These are phyloP conservation scores for Ostrea denselamellosa DNA, from an alignment of 1,140 invertebrate species.

Conservation along the genomic window DNA sequence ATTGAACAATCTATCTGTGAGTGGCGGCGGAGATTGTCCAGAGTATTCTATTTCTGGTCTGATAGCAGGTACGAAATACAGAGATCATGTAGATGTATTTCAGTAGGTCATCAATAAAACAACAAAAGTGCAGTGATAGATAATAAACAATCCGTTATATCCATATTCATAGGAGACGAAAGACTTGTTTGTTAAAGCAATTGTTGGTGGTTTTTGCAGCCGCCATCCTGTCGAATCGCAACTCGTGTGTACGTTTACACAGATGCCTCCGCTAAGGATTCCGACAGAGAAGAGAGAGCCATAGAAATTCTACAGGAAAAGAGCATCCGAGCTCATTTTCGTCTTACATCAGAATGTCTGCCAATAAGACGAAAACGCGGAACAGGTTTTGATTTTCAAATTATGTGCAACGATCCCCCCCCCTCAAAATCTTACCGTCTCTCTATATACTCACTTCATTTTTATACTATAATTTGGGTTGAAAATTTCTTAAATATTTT, in stretches of 20 bases:
- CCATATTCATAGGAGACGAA: too few relatives aligned
- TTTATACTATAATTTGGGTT: too few relatives aligned
- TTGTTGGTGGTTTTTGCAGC: background rate
- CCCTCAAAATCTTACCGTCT: too few relatives aligned
- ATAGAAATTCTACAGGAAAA: background rate
- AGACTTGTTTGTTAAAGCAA: background rate
- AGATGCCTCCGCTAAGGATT: slow-evolving; percentile 2
- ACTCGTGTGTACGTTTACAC: slow-evolving; percentile 23
- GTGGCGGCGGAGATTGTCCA: slow-evolving; percentile 1
- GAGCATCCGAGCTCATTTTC: background rate
- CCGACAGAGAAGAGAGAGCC: background rate
- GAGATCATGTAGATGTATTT: too few relatives aligned
- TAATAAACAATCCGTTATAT: too few relatives aligned
- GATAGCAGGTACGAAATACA: background rate
- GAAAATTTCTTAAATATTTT: too few relatives aligned
- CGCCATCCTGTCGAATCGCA: background rate
- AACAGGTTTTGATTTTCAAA: background rate
- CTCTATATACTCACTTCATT: too few relatives aligned
- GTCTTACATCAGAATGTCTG: background rate
- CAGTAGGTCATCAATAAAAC: too few relatives aligned
- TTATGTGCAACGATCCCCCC: too few relatives aligned
- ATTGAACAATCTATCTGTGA: background rate
- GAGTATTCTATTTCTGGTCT: background rate
- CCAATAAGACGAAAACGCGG: background rate
- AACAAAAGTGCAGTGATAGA: too few relatives aligned